Evolutionary conservation across 2,888 invertebrate genomes (phyloP).

Genomic region (Drosophila neonasuta): DNA sequence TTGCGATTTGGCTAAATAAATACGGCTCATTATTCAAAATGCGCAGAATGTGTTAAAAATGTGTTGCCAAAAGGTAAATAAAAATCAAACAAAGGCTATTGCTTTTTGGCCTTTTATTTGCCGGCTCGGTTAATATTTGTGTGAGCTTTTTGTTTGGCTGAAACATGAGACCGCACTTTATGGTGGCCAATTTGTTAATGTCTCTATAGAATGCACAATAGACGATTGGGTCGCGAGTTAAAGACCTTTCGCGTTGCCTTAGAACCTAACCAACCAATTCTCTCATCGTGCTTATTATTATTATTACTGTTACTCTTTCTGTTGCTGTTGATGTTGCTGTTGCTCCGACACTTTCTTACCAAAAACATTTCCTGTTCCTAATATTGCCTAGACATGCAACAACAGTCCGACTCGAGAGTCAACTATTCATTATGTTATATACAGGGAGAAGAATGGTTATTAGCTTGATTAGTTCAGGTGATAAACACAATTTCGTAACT

Average conservation of each 20-base stretch:
- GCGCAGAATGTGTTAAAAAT: conserved; percentile 48
- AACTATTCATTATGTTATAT: conserved; percentile 44
- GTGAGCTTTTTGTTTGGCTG: conserved; percentile 17
- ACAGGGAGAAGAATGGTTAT: conserved; percentile 36
- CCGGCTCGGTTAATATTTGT: conserved; percentile 22
- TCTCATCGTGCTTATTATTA: conserved; percentile 10
- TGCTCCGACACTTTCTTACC: conserved; percentile 61
- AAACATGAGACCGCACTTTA: conserved; percentile 69
- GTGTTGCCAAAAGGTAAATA: conserved; percentile 45
- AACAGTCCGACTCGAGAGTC: conserved; percentile 7
- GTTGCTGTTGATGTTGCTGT: neutral
- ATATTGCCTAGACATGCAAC: conserved; percentile 63
- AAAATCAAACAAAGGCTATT: conserved; percentile 22
- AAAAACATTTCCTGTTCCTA: conserved; percentile 64
- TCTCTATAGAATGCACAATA: conserved; percentile 56
- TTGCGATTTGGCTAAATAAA: conserved; percentile 39
- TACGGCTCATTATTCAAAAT: conserved; percentile 56
- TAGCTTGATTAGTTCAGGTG: conserved; percentile 55
- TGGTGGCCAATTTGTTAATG: conserved; percentile 58
- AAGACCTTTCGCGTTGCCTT: conserved; percentile 42
- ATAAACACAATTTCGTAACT: conserved; percentile 61
- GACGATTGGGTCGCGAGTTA: conserved; percentile 35
- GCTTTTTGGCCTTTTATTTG: conserved; percentile 56
- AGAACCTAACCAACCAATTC: conserved; percentile 30
- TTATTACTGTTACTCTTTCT: neutral